Evolutionary conservation across 2,797 vertebrate species (phyloP).

Genomic region (Sebastes reedi): DNA sequence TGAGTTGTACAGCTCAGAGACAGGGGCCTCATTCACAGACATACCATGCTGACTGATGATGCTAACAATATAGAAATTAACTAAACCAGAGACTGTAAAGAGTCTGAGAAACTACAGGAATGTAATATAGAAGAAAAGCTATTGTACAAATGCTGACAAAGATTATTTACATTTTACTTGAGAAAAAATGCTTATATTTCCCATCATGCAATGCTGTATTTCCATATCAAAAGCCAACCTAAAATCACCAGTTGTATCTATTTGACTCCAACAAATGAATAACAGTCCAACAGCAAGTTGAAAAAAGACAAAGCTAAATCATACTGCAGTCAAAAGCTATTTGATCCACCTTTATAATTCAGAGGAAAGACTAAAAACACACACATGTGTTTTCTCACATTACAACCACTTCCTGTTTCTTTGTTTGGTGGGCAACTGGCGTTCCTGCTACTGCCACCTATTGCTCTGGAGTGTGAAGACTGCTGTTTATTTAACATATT

Average conservation of each 20-base stretch:
- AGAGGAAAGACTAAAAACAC: background rate
- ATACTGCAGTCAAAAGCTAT: background rate
- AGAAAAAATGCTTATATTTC: background rate
- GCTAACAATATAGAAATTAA: too few relatives aligned
- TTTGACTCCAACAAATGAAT: background rate
- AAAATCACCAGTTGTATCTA: background rate
- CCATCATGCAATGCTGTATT: background rate
- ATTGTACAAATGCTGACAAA: background rate
- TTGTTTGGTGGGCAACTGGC: background rate
- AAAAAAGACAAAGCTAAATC: background rate
- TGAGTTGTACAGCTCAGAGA: background rate
- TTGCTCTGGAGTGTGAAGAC: too few relatives aligned
- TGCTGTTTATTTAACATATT: background rate
- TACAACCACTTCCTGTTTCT: background rate
- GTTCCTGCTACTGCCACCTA: background rate
- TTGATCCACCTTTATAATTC: too few relatives aligned
- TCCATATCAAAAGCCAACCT: background rate
- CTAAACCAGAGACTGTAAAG: background rate
- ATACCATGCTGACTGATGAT: background rate
- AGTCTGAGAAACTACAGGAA: fast-evolving
- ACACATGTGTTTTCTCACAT: background rate
- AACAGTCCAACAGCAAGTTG: background rate
- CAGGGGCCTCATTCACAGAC: fast-evolving
- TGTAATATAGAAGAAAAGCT: too few relatives aligned
- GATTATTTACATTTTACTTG: background rate